phyloP scores from a whole-genome alignment of 2,797 vertebrate species.

The Clarias pachynema region DNA sequence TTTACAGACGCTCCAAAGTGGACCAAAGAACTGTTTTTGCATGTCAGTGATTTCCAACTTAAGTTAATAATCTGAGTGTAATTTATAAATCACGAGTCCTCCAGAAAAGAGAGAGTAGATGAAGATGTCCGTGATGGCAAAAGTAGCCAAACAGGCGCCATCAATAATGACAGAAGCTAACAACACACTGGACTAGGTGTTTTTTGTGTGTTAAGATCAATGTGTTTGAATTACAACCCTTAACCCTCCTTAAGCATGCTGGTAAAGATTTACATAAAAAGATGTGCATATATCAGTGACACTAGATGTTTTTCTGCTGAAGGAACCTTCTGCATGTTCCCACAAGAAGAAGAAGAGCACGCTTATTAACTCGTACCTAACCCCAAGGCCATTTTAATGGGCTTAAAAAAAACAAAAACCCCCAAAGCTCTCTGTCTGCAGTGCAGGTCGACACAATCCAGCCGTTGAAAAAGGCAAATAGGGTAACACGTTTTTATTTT shows the following conservation, averaged over 20 bases:
- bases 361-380: slow-evolving; percentile 22
- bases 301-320: not conserved
- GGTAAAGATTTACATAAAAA: not conserved
- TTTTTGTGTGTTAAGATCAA: not conserved
- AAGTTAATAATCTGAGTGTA: too few relatives aligned
- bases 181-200: too few relatives aligned
- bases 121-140: too few relatives aligned
- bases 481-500: not conserved
- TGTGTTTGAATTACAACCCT: not conserved
- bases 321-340: not conserved
- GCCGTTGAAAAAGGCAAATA: not conserved
- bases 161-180: too few relatives aligned
- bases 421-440: slow-evolving; percentile 5
- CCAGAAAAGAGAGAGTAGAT: not conserved
- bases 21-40: too few relatives aligned
- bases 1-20: not conserved
- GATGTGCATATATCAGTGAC: not conserved
- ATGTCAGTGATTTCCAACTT: too few relatives aligned
- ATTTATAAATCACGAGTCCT: too few relatives aligned
- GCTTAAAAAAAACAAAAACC: not conserved
- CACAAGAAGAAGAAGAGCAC: not conserved
- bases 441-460: not conserved
- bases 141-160: too few relatives aligned
- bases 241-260: not conserved
- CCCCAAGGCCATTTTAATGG: slow-evolving; percentile 43